These are phyloP conservation scores for Clarias batrachus DNA, from an alignment of 2,113 vertebrate genomes.

Conservation along the genomic window DNA sequence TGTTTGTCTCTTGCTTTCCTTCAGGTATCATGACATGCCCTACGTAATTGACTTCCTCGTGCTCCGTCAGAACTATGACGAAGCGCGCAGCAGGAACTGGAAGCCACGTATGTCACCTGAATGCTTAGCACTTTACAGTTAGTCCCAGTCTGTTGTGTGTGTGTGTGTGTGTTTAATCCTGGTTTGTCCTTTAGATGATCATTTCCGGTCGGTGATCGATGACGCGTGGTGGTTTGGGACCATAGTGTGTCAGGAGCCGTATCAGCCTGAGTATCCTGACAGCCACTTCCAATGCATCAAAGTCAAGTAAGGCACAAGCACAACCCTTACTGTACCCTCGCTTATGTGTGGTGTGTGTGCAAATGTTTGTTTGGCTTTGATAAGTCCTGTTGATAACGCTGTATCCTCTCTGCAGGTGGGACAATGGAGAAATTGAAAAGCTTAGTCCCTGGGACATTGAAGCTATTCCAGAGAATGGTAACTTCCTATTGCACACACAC, in stretches of 20 bases:
- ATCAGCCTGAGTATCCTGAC: constrained; percentile 89
- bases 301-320: constrained; percentile 78
- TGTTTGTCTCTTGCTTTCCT: constrained; percentile 29
- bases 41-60: constrained; percentile 98
- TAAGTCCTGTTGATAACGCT: not conserved
- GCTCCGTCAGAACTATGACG: constrained; percentile 90
- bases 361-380: not conserved
- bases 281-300: constrained; percentile 96
- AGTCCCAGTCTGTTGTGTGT: no score
- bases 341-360: no score
- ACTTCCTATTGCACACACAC: not conserved
- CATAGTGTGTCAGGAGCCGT: constrained; percentile 91
- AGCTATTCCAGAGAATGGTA: constrained; percentile 91
- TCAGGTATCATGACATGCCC: constrained; percentile 97
- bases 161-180: not conserved
- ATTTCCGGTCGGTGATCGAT: constrained; percentile 95
- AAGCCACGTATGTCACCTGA: constrained; percentile 76
- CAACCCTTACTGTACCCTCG: no score
- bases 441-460: constrained; percentile 98
- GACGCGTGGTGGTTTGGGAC: constrained; percentile 99
- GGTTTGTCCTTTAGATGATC: constrained; percentile 73
- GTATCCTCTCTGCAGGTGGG: constrained; percentile 80
- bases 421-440: constrained; percentile 92
- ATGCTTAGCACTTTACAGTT: no score
- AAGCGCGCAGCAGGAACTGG: constrained; percentile 89